These are phyloP conservation scores for Steinernema khuongi DNA, from an alignment of 1,140 invertebrate genomes.

Conservation along the genomic window DNA sequence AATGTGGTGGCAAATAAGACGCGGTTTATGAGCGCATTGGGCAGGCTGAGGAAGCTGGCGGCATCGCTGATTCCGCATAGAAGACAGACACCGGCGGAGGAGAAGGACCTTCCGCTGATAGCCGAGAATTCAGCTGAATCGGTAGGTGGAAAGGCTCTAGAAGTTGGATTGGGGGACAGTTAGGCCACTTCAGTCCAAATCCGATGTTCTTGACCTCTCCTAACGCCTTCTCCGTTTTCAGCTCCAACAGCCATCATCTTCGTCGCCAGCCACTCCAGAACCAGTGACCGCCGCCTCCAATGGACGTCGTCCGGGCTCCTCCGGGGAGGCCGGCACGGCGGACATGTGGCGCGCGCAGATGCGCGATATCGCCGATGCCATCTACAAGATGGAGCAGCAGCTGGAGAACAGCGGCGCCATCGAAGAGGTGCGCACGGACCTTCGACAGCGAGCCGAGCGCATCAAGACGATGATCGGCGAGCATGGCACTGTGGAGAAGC, in stretches of 20 bases:
- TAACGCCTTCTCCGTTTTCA: background rate
- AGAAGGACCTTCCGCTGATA: conserved; percentile 6
- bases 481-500: conserved; percentile 20
- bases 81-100: background rate
- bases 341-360: conserved; percentile 42
- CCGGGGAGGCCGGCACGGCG: background rate
- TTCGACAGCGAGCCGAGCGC: conserved; percentile 44
- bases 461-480: conserved; percentile 51
- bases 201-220: too few relatives aligned
- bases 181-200: too few relatives aligned
- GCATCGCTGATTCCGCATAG: conserved; percentile 5
- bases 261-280: background rate
- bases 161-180: too few relatives aligned
- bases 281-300: background rate
- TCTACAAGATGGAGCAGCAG: conserved; percentile 46
- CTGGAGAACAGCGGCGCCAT: conserved; percentile 36
- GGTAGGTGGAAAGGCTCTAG: background rate
- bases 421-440: conserved; percentile 42
- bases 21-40: background rate
- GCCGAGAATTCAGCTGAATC: background rate
- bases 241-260: background rate
- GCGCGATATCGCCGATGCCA: conserved; percentile 46
- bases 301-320: too few relatives aligned
- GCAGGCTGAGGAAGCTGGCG: background rate
- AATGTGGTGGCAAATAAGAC: background rate